Evolutionary conservation across 2,113 vertebrate species (phyloP).

Genomic region (Peromyscus californicus): DNA sequence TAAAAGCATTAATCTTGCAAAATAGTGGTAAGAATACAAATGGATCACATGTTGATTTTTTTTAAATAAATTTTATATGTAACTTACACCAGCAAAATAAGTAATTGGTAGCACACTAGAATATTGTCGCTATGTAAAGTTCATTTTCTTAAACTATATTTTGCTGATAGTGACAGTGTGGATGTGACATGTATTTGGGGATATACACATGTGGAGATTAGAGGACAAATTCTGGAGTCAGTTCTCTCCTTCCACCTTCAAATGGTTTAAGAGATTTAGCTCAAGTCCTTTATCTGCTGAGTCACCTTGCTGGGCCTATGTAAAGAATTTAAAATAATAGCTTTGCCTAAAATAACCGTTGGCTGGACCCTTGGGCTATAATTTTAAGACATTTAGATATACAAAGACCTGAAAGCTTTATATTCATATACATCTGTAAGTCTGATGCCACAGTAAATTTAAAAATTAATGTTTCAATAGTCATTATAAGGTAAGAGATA

Average conservation of each 20-base stretch:
- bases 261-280: not conserved
- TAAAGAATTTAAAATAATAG: not conserved
- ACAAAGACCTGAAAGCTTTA: not conserved
- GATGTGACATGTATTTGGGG: not conserved
- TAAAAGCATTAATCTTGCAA: not conserved
- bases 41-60: not conserved
- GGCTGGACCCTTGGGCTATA: not conserved
- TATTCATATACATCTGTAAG: conserved; percentile 27
- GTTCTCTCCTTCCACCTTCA: not conserved
- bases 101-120: not conserved
- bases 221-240: not conserved
- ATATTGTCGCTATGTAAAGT: not conserved
- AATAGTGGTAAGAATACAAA: not conserved
- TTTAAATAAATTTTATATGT: not conserved
- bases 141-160: not conserved
- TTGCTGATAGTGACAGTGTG: not conserved
- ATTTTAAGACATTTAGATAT: not conserved
- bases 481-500: not conserved
- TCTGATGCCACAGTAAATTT: not conserved
- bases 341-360: not conserved
- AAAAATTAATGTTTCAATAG: not conserved
- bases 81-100: conserved; percentile 10
- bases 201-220: not conserved
- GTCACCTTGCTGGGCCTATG: not conserved
- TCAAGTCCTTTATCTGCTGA: not conserved